Percentiles rank a stretch among this genome's conserved stretches.
Evolutionary conservation across 2,797 vertebrate genomes (phyloP).

Genomic region (Pseudochaenichthys georgianus): DNA sequence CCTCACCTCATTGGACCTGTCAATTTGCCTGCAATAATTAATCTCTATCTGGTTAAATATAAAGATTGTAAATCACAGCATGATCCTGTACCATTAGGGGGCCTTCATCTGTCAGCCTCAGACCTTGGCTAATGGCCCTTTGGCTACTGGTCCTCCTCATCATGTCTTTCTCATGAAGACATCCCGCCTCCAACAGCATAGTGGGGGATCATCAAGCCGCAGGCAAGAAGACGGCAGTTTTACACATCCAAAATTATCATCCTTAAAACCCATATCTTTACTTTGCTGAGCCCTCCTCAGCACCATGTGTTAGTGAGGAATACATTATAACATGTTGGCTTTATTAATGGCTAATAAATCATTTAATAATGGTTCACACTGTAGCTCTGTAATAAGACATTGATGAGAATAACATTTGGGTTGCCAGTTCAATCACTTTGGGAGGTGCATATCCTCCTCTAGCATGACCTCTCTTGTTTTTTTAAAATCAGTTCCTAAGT

Average conservation of each 20-base stretch:
- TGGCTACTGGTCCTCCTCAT: slow-evolving; percentile 69
- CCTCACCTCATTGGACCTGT: slow-evolving; percentile 74
- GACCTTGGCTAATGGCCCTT: slow-evolving; percentile 81
- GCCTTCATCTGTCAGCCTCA: slow-evolving; percentile 80
- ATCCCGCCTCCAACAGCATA: slow-evolving; percentile 32
- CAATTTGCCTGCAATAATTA: slow-evolving; percentile 78
- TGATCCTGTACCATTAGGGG: slow-evolving; percentile 72
- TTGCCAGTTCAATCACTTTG: neutral
- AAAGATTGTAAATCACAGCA: slow-evolving; percentile 85
- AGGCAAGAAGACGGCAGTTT: slow-evolving; percentile 16
- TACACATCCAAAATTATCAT: slow-evolving; percentile 20
- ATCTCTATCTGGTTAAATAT: slow-evolving; percentile 84
- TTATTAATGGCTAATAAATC: slow-evolving; percentile 1
- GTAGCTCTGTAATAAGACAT: neutral
- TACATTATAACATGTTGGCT: neutral
- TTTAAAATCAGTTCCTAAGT: neutral
- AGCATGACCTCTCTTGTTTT: too few relatives aligned
- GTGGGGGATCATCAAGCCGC: slow-evolving; percentile 30
- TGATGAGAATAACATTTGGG: neutral
- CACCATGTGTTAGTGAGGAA: neutral
- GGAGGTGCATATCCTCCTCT: neutral
- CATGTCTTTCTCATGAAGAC: slow-evolving; percentile 67
- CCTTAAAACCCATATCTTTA: slow-evolving; percentile 13
- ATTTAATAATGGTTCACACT: neutral
- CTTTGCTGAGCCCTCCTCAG: neutral